Conservation (phyloP, 2,888 invertebrate species). For the Tachina fera region DNA sequence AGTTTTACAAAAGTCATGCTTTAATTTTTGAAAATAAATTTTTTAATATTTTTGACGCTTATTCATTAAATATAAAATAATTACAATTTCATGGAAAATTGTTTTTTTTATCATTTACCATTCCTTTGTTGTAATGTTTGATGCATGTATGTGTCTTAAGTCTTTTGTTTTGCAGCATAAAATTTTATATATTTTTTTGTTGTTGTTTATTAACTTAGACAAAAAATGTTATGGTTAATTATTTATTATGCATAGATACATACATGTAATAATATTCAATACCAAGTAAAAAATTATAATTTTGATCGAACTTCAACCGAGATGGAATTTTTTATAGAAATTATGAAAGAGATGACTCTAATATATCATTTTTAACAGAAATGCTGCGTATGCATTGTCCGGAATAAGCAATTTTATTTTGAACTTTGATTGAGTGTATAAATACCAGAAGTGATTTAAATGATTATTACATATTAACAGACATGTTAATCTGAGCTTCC, state of each 20-base stretch:
- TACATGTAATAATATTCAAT: neutral
- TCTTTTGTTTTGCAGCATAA: constrained; percentile 1
- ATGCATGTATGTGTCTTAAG: constrained; percentile 7
- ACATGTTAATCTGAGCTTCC: no score
- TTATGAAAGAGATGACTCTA: no score
- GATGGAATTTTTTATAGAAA: no score
- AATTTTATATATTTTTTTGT: neutral
- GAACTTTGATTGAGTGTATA: no score
- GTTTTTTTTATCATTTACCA: neutral
- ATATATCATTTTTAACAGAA: no score
- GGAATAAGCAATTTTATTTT: no score
- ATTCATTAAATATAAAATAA: neutral
- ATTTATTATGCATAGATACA: neutral
- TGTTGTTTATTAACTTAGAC: no score
- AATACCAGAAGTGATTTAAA: no score
- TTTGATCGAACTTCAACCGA: no score
- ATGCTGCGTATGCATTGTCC: no score
- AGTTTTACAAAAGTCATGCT: neutral
- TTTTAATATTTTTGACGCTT: neutral
- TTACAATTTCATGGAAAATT: neutral
- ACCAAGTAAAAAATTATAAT: neutral
- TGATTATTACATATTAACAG: no score
- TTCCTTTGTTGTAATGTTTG: neutral
- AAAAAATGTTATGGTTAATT: neutral
- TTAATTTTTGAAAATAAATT: neutral